Conservation (phyloP, 2,113 vertebrate species). For the Etheostoma cragini region DNA sequence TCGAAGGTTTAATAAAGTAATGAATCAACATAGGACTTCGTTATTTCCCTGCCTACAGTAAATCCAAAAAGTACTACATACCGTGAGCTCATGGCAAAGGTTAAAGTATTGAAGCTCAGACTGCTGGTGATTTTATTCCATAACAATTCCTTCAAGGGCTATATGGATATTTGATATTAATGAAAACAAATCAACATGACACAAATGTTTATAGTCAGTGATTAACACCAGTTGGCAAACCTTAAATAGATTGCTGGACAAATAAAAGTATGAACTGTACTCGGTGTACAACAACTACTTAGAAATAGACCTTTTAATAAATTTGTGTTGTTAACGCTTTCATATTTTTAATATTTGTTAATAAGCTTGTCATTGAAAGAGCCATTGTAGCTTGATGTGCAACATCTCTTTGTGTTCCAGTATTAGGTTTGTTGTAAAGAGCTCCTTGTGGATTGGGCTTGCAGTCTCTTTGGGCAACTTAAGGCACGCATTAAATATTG, state of each 20-base stretch:
- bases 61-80: slow-evolving; percentile 8
- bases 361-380: not conserved
- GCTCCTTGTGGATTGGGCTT: not conserved
- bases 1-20: slow-evolving; percentile 51
- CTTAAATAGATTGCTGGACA: not conserved
- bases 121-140: slow-evolving; percentile 30
- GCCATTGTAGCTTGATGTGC: not conserved
- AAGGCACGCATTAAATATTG: slow-evolving; percentile 52
- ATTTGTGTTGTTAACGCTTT: not conserved
- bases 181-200: slow-evolving; percentile 14
- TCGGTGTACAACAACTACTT: not conserved
- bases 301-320: not conserved
- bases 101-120: slow-evolving; percentile 63
- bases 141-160: not conserved
- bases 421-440: slow-evolving; percentile 33
- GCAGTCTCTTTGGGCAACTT: slow-evolving; percentile 32
- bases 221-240: not conserved
- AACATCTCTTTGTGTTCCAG: not conserved
- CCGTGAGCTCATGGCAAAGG: slow-evolving; percentile 2
- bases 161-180: slow-evolving; percentile 16
- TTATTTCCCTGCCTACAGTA: slow-evolving; percentile 38
- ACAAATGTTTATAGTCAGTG: not conserved
- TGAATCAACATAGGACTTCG: slow-evolving; percentile 48
- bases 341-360: slow-evolving; percentile 2
- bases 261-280: not conserved